Base-by-base conservation (phyloP, 2,113 vertebrate species). In the Cyanoderma ruficeps region DNA sequence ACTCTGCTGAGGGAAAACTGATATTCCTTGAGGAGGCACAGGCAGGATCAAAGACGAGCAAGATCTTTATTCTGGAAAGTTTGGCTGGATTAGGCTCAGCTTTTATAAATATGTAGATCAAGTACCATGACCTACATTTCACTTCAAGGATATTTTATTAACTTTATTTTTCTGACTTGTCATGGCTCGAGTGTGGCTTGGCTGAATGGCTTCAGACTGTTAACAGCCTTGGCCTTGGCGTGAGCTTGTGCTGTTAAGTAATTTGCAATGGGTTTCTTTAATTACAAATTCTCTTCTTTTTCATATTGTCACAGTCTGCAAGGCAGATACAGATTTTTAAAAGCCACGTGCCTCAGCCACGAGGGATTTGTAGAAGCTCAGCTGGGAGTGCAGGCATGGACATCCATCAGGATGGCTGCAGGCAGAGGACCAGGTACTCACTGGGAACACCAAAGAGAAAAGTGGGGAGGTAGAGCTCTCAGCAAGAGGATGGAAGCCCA, bases 61-160 rank as follows among this genome's bases (percentile, higher is more conserved):
- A 67, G 63, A 44, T 55, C n/a, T 71, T 81, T 94, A 65, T 53
- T 89, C 78, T 91, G 71, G 70, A 80, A 94, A 79, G 57, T 74
- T 94, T 93, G 82, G 55, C 79, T 95, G 87, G 64, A 81, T 91
- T 92, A 90, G 42, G 37, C 33, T 35, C 47, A 75, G 82, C 90
- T 93, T 90, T 95, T 83, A 91, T 94, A 95, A 96, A 94, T 93
- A 91, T 59, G 85, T 85, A 83, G 87, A 94, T 91, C 42, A 49
- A 83, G 50, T 95, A 79, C 88, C 76, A 65, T 17, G 63, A 92
- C 84, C 90, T 86, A 74, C 46, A 60, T 93, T 94, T 95, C 61
- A 28, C 90, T 96, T 95, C 92, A 94, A 83, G 90, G 92, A 15
- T 94, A 63, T 87, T 94, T 93, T 69, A 93, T 95, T 94, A 95